Percentiles rank a stretch among this genome's conserved stretches.
These are phyloP conservation scores for Erebia epiphron DNA, from an alignment of 2,888 invertebrate genomes.

Conservation along the genomic window DNA sequence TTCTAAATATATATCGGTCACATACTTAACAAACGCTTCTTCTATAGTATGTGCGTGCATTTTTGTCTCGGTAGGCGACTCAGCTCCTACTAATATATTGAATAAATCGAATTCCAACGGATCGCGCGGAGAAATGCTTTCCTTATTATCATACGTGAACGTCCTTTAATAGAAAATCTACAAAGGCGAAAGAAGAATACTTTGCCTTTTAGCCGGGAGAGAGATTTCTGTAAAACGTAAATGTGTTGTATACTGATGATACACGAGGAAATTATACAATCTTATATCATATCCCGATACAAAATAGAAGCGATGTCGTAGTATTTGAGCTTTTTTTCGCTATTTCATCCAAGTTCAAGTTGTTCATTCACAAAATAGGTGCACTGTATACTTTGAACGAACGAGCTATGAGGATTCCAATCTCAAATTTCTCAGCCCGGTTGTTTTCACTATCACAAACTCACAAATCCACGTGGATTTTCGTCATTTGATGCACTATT, in stretches of 20 bases:
- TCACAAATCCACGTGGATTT: too few relatives aligned
- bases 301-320: background rate
- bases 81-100: constrained; percentile 45
- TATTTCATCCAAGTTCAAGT: too few relatives aligned
- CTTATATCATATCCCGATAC: background rate
- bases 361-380: too few relatives aligned
- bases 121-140: constrained; percentile 47
- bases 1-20: background rate
- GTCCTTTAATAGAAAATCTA: constrained; percentile 40
- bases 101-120: constrained; percentile 63
- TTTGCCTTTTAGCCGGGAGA: constrained; percentile 15
- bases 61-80: constrained; percentile 24
- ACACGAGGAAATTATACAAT: background rate
- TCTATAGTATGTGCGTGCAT: constrained; percentile 9
- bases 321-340: too few relatives aligned
- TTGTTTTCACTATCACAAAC: too few relatives aligned
- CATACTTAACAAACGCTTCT: too few relatives aligned
- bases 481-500: too few relatives aligned
- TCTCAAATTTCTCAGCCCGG: too few relatives aligned
- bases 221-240: constrained; percentile 13
- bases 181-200: constrained; percentile 26
- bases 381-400: too few relatives aligned
- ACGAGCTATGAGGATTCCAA: too few relatives aligned
- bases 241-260: constrained; percentile 15
- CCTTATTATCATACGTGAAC: constrained; percentile 52